Base-by-base conservation (phyloP, 1,140 invertebrate genomes). In the Cotesia chilonis region DNA sequence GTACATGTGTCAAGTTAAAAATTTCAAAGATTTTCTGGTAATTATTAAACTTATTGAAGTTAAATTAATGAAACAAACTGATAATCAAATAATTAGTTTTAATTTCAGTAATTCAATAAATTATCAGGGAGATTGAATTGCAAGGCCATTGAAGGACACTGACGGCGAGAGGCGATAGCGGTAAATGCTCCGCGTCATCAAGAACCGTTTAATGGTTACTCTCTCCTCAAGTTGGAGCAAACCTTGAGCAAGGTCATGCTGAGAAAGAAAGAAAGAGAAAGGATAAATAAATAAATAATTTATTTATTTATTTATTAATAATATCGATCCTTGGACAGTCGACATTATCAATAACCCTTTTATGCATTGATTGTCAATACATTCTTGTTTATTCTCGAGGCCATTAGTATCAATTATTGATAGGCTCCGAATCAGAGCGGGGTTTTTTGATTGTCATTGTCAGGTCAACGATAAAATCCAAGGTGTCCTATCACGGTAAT, bases 401-500 rank as follows among this genome's bases (percentile, higher is more conserved):
- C 17, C 57, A 59, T n/a, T 10, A 28, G 36, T 68, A 68, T 68
- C 51, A 14, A 54, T 72, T 72, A 10, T 41, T 41, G 55, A 72
- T 68, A 60, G 17, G 36, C 20, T 41, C 0, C 9, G 59, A 68
- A 68, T 68, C 65, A 14, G 71, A 37, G 52, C 71, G 68, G 65
- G 71, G 71, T 68, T 57, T 41, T 10, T 55, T 71, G 20, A 65
- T 72, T 55, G 55, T 51, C 65, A 68, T 17, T 68, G 38, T 68
- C 65, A 68, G 71, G 65, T 68, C 71, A 67, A 47, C 54, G 55
- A 68, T 68, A 63, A 63, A 35, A 68, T 68, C 37, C 14, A 68
- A 72, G 65, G 41, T 72, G 14, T 68, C 37, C 66, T 35, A 3
- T 10, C 35, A 64, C 35, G 2, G 28, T 55, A 28, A 35, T 36